Conservation (phyloP, 2,888 invertebrate species). For the Lysandra bellargus region DNA sequence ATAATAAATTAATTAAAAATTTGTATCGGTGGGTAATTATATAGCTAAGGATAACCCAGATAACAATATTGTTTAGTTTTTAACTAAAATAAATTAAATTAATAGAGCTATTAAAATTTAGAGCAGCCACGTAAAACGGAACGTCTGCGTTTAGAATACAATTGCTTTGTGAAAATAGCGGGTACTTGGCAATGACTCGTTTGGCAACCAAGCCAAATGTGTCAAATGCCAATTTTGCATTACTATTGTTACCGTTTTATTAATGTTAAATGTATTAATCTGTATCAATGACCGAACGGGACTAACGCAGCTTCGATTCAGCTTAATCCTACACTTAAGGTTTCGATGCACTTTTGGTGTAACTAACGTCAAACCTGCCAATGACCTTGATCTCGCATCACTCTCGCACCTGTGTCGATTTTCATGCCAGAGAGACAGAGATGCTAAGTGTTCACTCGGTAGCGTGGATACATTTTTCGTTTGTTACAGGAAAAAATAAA, state of each 20-base stretch:
- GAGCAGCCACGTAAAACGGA: constrained; percentile 31
- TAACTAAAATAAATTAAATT: neutral
- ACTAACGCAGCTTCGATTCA: neutral
- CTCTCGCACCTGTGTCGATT: no score
- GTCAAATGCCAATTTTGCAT: constrained; percentile 38
- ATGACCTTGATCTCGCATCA: no score
- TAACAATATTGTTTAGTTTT: neutral
- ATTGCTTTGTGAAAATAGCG: constrained; percentile 51
- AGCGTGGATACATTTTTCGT: no score
- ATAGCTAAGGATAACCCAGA: no score
- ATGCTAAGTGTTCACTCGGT: no score
- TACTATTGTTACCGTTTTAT: constrained; percentile 15
- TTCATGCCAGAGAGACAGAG: no score
- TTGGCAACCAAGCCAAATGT: constrained; percentile 70
- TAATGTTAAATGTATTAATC: constrained; percentile 1
- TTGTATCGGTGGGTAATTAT: no score
- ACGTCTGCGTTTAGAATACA: constrained; percentile 49
- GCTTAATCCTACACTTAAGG: no score
- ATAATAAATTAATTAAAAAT: no score
- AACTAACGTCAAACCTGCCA: no score
- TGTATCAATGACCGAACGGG: neutral
- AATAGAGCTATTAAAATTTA: constrained; percentile 26
- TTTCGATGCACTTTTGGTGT: no score
- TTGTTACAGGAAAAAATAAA: no score
- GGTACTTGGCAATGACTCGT: constrained; percentile 76